Percentiles rank a stretch among this genome's conserved stretches.
phyloP scores from a whole-genome alignment of 2,888 invertebrate genomes.

The Perizoma affinitatum region DNA sequence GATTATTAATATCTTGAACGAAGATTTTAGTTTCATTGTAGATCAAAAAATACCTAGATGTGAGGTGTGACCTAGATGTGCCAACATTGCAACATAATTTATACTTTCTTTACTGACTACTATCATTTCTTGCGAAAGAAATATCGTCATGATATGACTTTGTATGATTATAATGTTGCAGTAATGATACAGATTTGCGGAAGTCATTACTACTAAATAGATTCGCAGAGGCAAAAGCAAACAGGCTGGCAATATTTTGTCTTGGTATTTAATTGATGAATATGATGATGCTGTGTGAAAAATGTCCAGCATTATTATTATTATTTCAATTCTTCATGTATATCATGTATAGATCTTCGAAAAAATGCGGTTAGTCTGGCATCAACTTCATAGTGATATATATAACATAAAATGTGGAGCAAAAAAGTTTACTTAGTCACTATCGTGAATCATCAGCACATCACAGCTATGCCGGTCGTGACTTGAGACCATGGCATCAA shows the following conservation, averaged over 20 bases:
- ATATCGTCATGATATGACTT: slow-evolving; percentile 2
- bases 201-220: slow-evolving; percentile 20
- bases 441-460: slow-evolving; percentile 34
- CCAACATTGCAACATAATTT: slow-evolving; percentile 1
- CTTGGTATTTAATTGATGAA: slow-evolving; percentile 6
- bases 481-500: slow-evolving; percentile 26
- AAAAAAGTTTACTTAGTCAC: slow-evolving; percentile 26
- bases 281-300: no score
- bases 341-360: neutral
- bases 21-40: slow-evolving; percentile 8
- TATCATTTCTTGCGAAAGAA: no score
- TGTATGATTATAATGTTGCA: slow-evolving; percentile 12
- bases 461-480: slow-evolving; percentile 34
- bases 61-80: neutral
- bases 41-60: neutral
- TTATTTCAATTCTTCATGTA: slow-evolving; percentile 2
- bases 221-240: slow-evolving; percentile 7
- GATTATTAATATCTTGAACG: slow-evolving; percentile 7
- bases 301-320: no score
- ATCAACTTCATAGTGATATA: slow-evolving; percentile 12
- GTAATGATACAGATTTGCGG: slow-evolving; percentile 23
- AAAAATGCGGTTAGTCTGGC: slow-evolving; percentile 9
- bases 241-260: slow-evolving; percentile 7
- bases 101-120: neutral
- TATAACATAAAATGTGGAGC: slow-evolving; percentile 7